Base-by-base conservation (phyloP, 1,140 invertebrate genomes). In the Thaumetopoea pityocampa region DNA sequence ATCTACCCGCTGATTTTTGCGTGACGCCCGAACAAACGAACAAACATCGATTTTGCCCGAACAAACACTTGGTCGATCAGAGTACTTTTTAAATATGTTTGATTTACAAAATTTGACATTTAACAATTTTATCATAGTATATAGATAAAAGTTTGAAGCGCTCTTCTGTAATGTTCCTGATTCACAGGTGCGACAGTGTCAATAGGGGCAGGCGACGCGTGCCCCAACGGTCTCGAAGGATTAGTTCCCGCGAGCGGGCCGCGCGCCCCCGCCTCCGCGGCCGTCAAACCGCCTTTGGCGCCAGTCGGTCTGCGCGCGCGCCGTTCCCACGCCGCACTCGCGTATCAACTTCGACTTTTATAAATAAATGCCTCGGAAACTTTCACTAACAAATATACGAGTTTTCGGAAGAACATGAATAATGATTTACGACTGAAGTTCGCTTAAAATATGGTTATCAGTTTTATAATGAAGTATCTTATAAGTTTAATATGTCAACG, bases 381-480 rank as follows among this genome's bases (percentile, higher is more conserved):
- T 80, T 80, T 80, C 76, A 73, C 74, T 68, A 49, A 45, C 52
- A 59, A 70, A 66, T 72, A 67, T 61, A 60, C 59, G 54, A 52
- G 64, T 76, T 68, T 70, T 51, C 49, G 67, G 63, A 64, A 68
- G 56, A 62, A 50, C 51, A 54, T 72, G 51, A 49, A 67, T 64
- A 59, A 66, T 68, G 61, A 66, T 65, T 67, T 66, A 55, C 52
- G 44, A 42, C 36, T 52, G 23, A 38, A 12, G 10, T 10, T 26
- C 17, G 16, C 15, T 28, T 38, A 38, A 28, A 38, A 28, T 38
- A 27, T 36, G n/a, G 22, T 22, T 26, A 36, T 26, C 23, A 16
- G 10, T 16, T n/a, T n/a, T n/a, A n/a, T n/a, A n/a, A n/a, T n/a
- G n/a, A n/a, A n/a, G n/a, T n/a, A n/a, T n/a, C n/a, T n/a, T n/a